Conservation (phyloP, 2,797 vertebrate genomes). For the Sebastes flavidus region DNA sequence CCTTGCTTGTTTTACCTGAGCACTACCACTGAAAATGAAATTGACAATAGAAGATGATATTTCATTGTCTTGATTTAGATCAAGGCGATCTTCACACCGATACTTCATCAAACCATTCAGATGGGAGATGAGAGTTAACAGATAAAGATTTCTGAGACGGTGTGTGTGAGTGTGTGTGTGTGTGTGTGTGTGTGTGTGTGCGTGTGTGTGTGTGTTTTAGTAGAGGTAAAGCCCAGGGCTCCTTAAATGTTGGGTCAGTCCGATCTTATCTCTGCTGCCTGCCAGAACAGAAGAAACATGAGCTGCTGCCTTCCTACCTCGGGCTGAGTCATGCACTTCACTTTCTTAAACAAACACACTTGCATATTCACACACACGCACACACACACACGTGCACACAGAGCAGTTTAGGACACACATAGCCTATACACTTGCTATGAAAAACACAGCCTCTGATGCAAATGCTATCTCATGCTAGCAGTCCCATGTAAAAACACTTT, state of each 20-base stretch:
- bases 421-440: slow-evolving; percentile 8
- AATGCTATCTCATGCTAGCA: slow-evolving; percentile 26
- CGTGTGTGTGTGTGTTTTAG: slow-evolving; percentile 25
- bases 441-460: slow-evolving; percentile 33
- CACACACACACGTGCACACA: slow-evolving; percentile 7
- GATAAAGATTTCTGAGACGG: slow-evolving; percentile 34
- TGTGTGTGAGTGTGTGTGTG: neutral
- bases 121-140: slow-evolving; percentile 10
- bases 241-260: slow-evolving; percentile 56
- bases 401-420: neutral
- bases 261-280: slow-evolving; percentile 58
- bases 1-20: no score
- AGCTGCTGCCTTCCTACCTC: slow-evolving; percentile 66
- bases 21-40: neutral
- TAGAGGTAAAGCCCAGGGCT: slow-evolving; percentile 44
- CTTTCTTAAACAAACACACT: slow-evolving; percentile 64
- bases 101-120: slow-evolving; percentile 35
- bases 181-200: neutral
- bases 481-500: slow-evolving; percentile 33
- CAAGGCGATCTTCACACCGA: slow-evolving; percentile 38
- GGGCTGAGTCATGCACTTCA: slow-evolving; percentile 66
- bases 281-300: slow-evolving; percentile 66
- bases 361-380: slow-evolving; percentile 43
- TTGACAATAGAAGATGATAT: neutral
- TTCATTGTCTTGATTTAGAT: slow-evolving; percentile 50